phyloP scores from a whole-genome alignment of 2,888 invertebrate species.

The Deilephila elpenor region DNA sequence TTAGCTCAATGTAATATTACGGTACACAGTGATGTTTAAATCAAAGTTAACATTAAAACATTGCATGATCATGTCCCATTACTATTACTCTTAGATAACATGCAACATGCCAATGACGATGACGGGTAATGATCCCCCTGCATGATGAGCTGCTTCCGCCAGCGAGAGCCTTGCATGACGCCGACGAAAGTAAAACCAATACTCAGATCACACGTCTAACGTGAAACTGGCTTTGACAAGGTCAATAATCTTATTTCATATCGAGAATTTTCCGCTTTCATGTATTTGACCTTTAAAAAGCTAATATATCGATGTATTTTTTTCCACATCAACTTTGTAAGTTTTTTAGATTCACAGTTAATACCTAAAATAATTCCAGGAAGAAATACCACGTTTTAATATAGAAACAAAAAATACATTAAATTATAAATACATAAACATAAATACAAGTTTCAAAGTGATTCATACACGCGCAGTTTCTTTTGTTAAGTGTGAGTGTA shows the following conservation, averaged over 20 bases:
- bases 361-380: background rate
- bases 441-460: background rate
- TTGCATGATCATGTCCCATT: background rate
- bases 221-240: slow-evolving; percentile 41
- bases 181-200: slow-evolving; percentile 64
- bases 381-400: background rate
- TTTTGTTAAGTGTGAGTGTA: slow-evolving; percentile 15
- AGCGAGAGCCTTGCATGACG: slow-evolving; percentile 26
- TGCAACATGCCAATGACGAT: slow-evolving; percentile 10
- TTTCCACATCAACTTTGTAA: too few relatives aligned
- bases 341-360: too few relatives aligned
- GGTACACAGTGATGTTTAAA: background rate
- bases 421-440: background rate
- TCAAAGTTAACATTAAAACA: background rate
- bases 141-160: slow-evolving; percentile 50
- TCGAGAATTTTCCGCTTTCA: background rate
- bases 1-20: too few relatives aligned
- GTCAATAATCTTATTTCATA: slow-evolving; percentile 10
- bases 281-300: background rate
- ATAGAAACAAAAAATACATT: background rate
- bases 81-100: background rate
- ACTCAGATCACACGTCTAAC: slow-evolving; percentile 25
- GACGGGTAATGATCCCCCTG: slow-evolving; percentile 28
- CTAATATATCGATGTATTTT: background rate
- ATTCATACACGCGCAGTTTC: slow-evolving; percentile 19